Conservation (phyloP, 2,113 vertebrate genomes). For the Hepsetus odoe region DNA sequence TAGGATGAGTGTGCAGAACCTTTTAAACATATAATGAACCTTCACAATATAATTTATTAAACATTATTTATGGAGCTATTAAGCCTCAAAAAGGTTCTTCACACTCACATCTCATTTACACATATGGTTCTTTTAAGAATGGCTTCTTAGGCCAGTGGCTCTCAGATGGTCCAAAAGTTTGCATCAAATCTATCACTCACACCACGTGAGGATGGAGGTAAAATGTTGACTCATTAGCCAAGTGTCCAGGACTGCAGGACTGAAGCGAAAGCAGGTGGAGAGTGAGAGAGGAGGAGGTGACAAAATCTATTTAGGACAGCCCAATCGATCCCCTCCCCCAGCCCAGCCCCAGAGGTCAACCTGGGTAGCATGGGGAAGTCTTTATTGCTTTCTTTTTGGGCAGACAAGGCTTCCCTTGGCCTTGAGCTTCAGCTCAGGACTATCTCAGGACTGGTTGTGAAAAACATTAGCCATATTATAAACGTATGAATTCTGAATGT, state of each 20-base stretch:
- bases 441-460: constrained; percentile 63
- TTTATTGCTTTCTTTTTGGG: constrained; percentile 13
- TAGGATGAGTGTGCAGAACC: too few species aligned
- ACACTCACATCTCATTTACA: too few species aligned
- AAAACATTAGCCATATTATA: constrained; percentile 68
- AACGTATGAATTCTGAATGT: constrained; percentile 60
- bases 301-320: constrained; percentile 62
- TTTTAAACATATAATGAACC: too few species aligned
- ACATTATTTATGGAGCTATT: too few species aligned
- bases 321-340: constrained; percentile 61
- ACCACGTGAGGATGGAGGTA: too few species aligned
- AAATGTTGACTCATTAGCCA: constrained; percentile 58
- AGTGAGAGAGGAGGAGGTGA: constrained; percentile 25
- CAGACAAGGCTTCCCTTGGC: not conserved
- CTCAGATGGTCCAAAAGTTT: too few species aligned
- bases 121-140: too few species aligned
- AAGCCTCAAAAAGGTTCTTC: too few species aligned
- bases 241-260: constrained; percentile 58
- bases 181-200: too few species aligned
- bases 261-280: not conserved
- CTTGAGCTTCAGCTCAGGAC: constrained; percentile 58
- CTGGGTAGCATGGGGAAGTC: not conserved
- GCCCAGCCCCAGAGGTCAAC: constrained; percentile 58
- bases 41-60: too few species aligned
- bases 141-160: too few species aligned